Evolutionary conservation across 2,113 vertebrate species (phyloP), one percentile per base, ranked within the genome.

Genomic region (Oryzias celebensis): DNA sequence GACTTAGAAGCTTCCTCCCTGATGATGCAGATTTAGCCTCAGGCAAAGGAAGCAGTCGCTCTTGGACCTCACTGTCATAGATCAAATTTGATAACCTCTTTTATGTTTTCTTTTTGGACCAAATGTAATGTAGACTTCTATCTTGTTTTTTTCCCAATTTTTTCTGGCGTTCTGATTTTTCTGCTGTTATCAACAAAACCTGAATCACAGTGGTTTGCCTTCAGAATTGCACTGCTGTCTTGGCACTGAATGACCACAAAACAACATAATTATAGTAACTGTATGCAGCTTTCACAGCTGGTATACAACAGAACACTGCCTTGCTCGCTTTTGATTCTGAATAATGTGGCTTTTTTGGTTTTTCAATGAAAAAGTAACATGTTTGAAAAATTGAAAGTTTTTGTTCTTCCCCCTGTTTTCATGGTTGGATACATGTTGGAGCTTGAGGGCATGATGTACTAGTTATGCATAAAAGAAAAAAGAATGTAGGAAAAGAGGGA

Each of bases 141-240:
- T 49, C 45, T 43, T 10, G 47, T 52, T 60, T 44, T 65, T 71
- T 51, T 43, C 42, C 58, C 45, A 20, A 20, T n/a, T 65, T 59
- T 68, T 52, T 36, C 62, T 76, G 58, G 70, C 62, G 69, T 55
- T 45, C 59, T 23, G 14, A 59, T 73, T 68, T 48, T 54, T 65
- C 70, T 61, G 59, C 55, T 20, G 8, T 46, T 62, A 59, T 43
- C 56, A 41, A 71, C 71, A 65, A 71, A 62, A 68, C 51, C 60
- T 71, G 68, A 80, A 54, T 85, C 78, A 73, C 75, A 80, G 68
- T 48, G 61, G 60, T 61, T 69, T 51, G 22, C 71, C 61, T 71
- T 69, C 47, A 71, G 66, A 70, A 71, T 68, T 59, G 52, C 44
- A 55, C 48, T 50, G 58, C 63, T 78, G 74, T 84, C 62, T 54